Percentiles rank a stretch among this genome's conserved stretches.
These are phyloP conservation scores for Rutilus rutilus DNA, from an alignment of 2,113 vertebrate species.

Conservation along the genomic window DNA sequence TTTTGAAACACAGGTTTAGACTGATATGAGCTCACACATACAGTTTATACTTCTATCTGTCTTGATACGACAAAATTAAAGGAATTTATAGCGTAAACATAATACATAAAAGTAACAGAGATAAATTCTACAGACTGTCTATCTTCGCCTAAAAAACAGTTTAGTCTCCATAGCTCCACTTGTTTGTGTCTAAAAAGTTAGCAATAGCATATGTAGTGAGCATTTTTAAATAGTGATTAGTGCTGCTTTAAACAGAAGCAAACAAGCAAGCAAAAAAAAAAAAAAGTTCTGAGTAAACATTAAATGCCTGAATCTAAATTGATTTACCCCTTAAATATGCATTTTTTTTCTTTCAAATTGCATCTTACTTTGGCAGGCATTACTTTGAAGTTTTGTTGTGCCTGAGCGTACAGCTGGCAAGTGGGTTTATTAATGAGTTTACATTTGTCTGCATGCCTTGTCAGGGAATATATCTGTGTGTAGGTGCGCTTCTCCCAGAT, in stretches of 20 bases:
- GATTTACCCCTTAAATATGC: not conserved
- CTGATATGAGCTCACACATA: not conserved
- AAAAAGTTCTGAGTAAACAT: not conserved
- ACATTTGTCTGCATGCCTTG: slow-evolving; percentile 32
- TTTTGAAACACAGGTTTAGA: not conserved
- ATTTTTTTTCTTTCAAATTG: not conserved
- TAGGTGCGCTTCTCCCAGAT: slow-evolving; percentile 1
- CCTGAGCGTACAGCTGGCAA: slow-evolving; percentile 4
- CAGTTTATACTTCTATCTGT: not conserved
- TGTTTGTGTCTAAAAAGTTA: not conserved
- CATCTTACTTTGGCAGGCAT: slow-evolving; percentile 26
- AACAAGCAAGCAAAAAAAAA: not conserved
- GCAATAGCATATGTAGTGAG: not conserved
- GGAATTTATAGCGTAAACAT: not conserved
- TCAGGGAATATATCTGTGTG: slow-evolving; percentile 10
- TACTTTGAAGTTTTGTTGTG: slow-evolving; percentile 19
- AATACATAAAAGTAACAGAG: slow-evolving; percentile 4
- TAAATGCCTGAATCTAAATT: slow-evolving; percentile 5
- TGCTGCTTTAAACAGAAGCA: not conserved
- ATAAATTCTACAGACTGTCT: not conserved
- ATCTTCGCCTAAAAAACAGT: too few relatives aligned
- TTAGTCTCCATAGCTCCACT: too few relatives aligned
- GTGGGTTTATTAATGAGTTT: slow-evolving; percentile 41
- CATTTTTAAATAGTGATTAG: not conserved
- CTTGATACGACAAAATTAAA: not conserved